Evolutionary conservation across 2,888 invertebrate genomes (phyloP).

Genomic region (Sinopyrophorus schimmeli): DNA sequence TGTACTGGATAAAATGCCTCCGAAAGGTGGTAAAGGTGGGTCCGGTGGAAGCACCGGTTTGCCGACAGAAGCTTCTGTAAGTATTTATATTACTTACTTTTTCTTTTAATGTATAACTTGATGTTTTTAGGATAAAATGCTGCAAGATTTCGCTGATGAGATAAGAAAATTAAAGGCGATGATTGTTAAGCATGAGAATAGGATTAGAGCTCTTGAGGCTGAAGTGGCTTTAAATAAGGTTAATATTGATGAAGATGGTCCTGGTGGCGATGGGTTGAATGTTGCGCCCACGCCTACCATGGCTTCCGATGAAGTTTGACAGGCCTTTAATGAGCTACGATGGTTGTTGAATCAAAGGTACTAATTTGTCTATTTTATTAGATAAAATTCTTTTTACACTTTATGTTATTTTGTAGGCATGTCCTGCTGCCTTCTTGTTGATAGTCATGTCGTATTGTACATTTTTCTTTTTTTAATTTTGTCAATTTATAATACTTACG

Average conservation of each 20-base stretch:
- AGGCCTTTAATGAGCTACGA: no score
- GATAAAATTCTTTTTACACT: no score
- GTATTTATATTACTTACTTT: conserved; percentile 20
- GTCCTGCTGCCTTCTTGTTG: no score
- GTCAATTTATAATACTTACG: no score
- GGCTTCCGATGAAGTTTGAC: conserved; percentile 65
- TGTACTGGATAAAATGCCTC: conserved; percentile 72
- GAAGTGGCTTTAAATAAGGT: conserved; percentile 54
- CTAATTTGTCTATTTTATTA: no score
- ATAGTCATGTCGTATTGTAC: no score
- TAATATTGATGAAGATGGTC: conserved; percentile 50
- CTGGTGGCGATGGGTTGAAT: conserved; percentile 53
- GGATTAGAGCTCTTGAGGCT: conserved; percentile 78
- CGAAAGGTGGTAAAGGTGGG: conserved; percentile 53
- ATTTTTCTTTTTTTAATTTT: no score
- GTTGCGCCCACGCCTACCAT: conserved; percentile 49
- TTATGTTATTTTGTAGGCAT: no score
- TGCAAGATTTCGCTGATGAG: conserved; percentile 85
- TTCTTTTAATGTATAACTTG: conserved; percentile 13
- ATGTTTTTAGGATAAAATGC: conserved; percentile 71
- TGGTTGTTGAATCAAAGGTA: no score
- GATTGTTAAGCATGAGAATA: conserved; percentile 90
- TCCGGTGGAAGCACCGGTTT: conserved; percentile 25
- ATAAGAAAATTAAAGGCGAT: conserved; percentile 92
- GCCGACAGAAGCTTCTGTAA: conserved; percentile 49